phyloP scores from a whole-genome alignment of 2,113 vertebrate genomes.

The Upupa epops region DNA sequence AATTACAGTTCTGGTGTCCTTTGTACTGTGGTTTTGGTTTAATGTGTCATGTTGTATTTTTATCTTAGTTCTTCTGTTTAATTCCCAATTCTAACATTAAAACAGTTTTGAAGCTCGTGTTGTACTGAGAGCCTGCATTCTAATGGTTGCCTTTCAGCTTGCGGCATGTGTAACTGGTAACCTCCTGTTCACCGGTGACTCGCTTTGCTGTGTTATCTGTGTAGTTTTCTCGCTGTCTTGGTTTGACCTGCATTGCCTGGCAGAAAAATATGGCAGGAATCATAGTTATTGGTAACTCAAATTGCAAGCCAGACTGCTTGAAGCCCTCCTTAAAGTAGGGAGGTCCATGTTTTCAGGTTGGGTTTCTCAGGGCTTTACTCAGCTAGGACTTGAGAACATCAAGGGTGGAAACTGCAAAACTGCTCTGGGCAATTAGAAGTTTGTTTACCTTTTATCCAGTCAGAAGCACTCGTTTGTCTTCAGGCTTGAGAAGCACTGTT shows the following conservation, averaged over 20 bases:
- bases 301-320: neutral
- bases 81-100: neutral
- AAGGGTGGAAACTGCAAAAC: neutral
- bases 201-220: fast-evolving
- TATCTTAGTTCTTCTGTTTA: neutral
- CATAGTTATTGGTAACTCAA: neutral
- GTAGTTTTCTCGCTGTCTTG: neutral
- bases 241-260: neutral
- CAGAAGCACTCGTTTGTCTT: neutral
- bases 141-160: neutral
- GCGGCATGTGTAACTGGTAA: neutral
- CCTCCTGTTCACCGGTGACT: neutral
- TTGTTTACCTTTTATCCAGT: neutral
- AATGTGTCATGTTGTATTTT: neutral
- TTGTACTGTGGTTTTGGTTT: neutral
- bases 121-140: neutral
- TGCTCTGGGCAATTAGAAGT: neutral
- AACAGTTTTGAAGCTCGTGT: neutral
- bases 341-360: neutral
- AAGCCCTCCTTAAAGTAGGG: neutral
- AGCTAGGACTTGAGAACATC: neutral
- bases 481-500: neutral
- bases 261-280: neutral
- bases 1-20: neutral
- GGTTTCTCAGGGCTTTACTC: neutral